Base-by-base conservation (phyloP, 2,797 vertebrate species). In the Harpagifer antarcticus region DNA sequence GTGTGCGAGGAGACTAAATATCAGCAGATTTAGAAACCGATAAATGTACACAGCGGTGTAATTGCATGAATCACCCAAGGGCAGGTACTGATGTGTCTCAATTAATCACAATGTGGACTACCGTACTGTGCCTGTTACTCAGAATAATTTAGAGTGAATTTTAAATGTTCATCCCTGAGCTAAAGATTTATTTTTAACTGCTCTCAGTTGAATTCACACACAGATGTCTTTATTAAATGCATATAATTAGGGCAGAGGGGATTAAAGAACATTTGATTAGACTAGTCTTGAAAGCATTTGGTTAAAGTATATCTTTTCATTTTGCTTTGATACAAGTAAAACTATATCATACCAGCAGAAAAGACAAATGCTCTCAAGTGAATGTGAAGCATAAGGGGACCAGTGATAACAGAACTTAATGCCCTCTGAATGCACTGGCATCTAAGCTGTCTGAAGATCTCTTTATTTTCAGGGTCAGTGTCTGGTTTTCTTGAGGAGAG, bases 101-200 rank as follows among this genome's bases (percentile, higher is more conserved):
- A 87, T 88, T 82, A 81, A 86, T 84, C 76, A 77, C 59, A 57
- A 57, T 17, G 55, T 68, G 45, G 61, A 76, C 47, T 55, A 68
- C 68, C 63, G 50, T 42, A 68, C 71, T 76, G 75, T 31, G 67
- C 10, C 78, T 43, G 69, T 74, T 68, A 42, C 60, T 60, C 4
- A 58, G 79, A 82, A 85, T 81, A 79, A 49, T 60, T 17, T 31
- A 49, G 54, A 6, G 61, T 82, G 45, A 78, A 77, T 86, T 57
- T 73, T 83, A 50, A 73, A 80, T n/a, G 59, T 53, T 54, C 19
- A 60, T 68, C 50, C 52, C 43, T 81, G 67, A 67, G 66, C 68
- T 54, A 37, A 57, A 47, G 55, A 16, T 37, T 50, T 65, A 66
- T 64, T 74, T 74, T 49, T 17, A 70, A 57, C 40, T 48, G 58